phyloP scores from a whole-genome alignment of 2,888 invertebrate genomes.

The Mimas tiliae region DNA sequence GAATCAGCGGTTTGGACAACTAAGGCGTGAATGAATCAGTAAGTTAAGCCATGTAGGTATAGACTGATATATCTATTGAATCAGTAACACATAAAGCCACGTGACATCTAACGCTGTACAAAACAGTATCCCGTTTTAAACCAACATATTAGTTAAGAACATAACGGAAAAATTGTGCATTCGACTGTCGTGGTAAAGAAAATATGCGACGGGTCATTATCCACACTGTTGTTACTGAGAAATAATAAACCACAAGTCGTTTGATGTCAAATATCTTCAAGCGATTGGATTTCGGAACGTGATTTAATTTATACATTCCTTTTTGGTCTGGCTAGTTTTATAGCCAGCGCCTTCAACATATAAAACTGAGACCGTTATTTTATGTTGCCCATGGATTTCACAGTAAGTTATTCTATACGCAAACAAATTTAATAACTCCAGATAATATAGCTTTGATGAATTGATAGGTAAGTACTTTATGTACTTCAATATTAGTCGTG shows the following conservation, averaged over 20 bases:
- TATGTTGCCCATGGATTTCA: neutral
- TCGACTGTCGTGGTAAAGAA: slow-evolving; percentile 32
- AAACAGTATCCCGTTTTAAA: slow-evolving; percentile 5
- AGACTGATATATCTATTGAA: no score
- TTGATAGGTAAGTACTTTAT: neutral
- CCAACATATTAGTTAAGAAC: slow-evolving; percentile 21
- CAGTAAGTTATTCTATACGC: slow-evolving; percentile 1
- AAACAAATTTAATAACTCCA: neutral
- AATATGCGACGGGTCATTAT: slow-evolving; percentile 27
- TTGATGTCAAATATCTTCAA: slow-evolving; percentile 38
- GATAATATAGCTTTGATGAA: neutral
- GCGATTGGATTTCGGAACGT: slow-evolving; percentile 41
- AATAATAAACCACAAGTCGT: slow-evolving; percentile 33
- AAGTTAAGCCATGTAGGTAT: no score
- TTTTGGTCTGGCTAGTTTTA: slow-evolving; percentile 34
- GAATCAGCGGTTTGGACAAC: no score
- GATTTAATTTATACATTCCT: slow-evolving; percentile 42
- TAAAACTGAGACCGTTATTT: slow-evolving; percentile 15
- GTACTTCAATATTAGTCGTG: neutral
- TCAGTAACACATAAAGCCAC: neutral
- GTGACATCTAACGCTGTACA: neutral
- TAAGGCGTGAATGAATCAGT: no score
- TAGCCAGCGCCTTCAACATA: slow-evolving; percentile 3
- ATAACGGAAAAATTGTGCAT: slow-evolving; percentile 30
- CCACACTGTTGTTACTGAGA: slow-evolving; percentile 37